phyloP scores from a whole-genome alignment of 2,797 vertebrate genomes.

The Staurois parvus region DNA sequence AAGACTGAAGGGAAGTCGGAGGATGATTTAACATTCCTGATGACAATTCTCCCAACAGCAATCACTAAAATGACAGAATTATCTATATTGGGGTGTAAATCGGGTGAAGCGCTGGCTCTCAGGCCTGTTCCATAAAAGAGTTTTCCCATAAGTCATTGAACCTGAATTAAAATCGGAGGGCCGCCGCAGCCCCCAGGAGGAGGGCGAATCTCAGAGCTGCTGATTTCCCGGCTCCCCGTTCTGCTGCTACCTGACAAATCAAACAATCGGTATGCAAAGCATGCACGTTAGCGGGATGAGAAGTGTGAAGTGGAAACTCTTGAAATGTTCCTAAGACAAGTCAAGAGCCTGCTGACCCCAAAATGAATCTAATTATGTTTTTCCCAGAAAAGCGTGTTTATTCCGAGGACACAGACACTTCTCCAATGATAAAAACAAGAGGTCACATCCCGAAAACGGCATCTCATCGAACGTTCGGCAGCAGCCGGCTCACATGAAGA shows the following conservation, averaged over 20 bases:
- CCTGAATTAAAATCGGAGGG: not conserved
- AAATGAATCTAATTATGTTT: constrained; percentile 2
- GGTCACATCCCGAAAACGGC: not conserved
- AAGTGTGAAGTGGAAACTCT: constrained; percentile 34
- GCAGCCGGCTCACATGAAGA: no score
- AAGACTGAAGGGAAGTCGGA: no score
- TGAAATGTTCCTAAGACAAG: constrained; percentile 34
- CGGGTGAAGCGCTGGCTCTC: no score
- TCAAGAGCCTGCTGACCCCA: constrained; percentile 50
- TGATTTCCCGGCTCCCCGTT: not conserved
- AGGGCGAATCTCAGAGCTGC: not conserved
- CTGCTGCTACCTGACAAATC: constrained; percentile 25
- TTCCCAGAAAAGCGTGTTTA: not conserved
- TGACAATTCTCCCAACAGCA: no score
- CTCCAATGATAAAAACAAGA: not conserved
- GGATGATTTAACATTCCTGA: no score
- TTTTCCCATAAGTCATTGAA: no score
- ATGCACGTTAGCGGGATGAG: constrained; percentile 47
- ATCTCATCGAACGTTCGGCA: no score
- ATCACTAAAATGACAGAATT: no score
- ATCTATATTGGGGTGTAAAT: no score
- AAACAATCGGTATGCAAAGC: constrained; percentile 42
- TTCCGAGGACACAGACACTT: no score
- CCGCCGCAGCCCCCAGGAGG: no score
- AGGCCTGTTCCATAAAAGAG: no score